A percentile compares a stretch with the other conserved stretches of the same genome.
phyloP scores from a whole-genome alignment of 1,140 invertebrate species.

The Galleria mellonella region DNA sequence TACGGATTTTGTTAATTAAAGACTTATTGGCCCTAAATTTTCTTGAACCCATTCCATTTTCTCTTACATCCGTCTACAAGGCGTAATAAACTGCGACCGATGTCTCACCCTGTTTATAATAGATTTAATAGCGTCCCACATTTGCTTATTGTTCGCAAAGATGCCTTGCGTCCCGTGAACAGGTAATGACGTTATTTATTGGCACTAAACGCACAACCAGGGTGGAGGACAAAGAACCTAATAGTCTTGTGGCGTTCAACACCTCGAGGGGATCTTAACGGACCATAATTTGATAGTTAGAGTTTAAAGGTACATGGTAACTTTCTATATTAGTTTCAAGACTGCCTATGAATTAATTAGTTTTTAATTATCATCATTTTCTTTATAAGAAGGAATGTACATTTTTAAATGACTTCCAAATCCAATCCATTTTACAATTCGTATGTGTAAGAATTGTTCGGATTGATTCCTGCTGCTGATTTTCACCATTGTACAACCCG shows the following conservation, averaged over 20 bases:
- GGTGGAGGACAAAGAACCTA: constrained; percentile 48
- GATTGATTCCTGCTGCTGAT: too few species aligned
- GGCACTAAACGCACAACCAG: constrained; percentile 42
- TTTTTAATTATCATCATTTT: too few species aligned
- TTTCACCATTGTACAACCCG: too few species aligned
- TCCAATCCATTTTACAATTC: too few species aligned
- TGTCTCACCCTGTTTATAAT: constrained; percentile 50
- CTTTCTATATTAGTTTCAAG: background rate
- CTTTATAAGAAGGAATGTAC: too few species aligned
- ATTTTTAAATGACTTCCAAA: too few species aligned
- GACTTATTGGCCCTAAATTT: background rate
- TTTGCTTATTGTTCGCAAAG: constrained; percentile 58
- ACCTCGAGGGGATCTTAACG: constrained; percentile 27
- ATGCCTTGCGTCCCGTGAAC: constrained; percentile 44
- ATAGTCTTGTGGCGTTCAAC: constrained; percentile 22
- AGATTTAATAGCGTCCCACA: constrained; percentile 50
- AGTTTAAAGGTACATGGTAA: too few species aligned
- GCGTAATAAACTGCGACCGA: constrained; percentile 37
- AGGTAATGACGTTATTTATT: constrained; percentile 69
- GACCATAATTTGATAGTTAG: constrained; percentile 31
- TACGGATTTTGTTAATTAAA: too few species aligned
- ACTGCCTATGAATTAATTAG: constrained; percentile 4
- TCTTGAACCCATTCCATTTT: constrained; percentile 10
- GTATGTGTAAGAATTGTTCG: too few species aligned
- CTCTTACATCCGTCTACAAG: constrained; percentile 14